Conservation (phyloP, 2,113 vertebrate species). For the Ammodytes dubius region DNA sequence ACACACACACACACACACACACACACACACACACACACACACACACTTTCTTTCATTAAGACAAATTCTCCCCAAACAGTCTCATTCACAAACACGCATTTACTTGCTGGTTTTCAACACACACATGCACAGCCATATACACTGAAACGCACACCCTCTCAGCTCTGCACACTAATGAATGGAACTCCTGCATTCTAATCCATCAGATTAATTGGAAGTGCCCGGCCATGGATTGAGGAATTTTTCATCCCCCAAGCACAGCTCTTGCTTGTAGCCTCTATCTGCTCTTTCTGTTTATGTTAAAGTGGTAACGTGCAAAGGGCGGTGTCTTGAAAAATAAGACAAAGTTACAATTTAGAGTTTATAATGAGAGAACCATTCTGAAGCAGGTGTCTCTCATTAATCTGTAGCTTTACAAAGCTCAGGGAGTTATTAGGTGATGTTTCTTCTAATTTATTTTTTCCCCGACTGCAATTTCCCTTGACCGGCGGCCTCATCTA, state of each 20-base stretch:
- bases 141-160: slow-evolving; percentile 30
- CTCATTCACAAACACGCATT: slow-evolving; percentile 44
- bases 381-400: background rate
- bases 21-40: slow-evolving; percentile 35
- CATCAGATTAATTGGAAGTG: slow-evolving; percentile 85
- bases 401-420: background rate
- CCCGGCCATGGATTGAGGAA: slow-evolving; percentile 70
- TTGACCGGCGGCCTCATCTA: background rate
- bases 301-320: slow-evolving; percentile 24
- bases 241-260: slow-evolving; percentile 67
- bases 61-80: slow-evolving; percentile 38
- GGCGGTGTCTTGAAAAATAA: slow-evolving; percentile 12
- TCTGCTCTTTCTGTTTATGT: slow-evolving; percentile 65
- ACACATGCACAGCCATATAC: slow-evolving; percentile 29
- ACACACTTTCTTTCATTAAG: slow-evolving; percentile 20
- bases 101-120: slow-evolving; percentile 32
- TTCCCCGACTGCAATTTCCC: background rate
- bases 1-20: slow-evolving; percentile 21
- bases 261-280: slow-evolving; percentile 33
- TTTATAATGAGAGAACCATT: background rate
- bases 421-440: background rate
- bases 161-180: slow-evolving; percentile 76
- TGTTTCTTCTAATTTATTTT: background rate
- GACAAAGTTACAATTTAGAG: slow-evolving; percentile 36
- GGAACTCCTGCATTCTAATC: slow-evolving; percentile 75